These are phyloP conservation scores for Rhopalosiphum maidis DNA, from an alignment of 1,140 invertebrate genomes.

Conservation along the genomic window DNA sequence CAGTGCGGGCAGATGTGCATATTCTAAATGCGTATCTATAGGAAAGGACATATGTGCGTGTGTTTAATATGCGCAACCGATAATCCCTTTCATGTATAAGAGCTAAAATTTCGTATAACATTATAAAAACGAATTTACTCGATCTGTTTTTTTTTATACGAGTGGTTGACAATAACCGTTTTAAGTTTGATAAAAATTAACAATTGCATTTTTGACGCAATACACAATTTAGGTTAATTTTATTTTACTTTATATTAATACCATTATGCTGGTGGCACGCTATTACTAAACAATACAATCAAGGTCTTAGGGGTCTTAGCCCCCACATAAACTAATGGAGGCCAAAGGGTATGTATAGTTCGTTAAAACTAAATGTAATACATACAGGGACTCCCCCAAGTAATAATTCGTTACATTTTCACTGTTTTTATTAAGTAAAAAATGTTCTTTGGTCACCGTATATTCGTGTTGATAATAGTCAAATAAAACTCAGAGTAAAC, in stretches of 20 bases:
- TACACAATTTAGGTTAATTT: background rate
- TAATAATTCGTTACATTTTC: background rate
- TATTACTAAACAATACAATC: conserved; percentile 30
- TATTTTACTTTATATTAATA: background rate
- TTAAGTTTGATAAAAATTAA: background rate
- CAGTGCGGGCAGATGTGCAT: conserved; percentile 33
- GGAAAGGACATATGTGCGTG: background rate
- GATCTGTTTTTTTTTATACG: background rate
- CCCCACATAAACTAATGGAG: conserved; percentile 9
- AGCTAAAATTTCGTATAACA: background rate
- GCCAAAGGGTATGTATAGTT: background rate
- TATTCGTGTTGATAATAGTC: background rate
- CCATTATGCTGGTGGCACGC: background rate
- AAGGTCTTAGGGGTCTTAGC: background rate
- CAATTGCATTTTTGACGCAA: background rate
- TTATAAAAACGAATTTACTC: background rate
- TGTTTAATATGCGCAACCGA: background rate
- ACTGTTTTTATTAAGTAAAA: background rate
- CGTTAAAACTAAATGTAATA: background rate
- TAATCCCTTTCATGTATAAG: background rate
- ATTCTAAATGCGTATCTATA: background rate
- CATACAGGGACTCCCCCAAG: background rate
- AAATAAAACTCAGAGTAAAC: background rate
- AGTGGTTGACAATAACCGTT: background rate
- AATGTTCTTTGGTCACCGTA: background rate